phyloP scores from a whole-genome alignment of 2,888 invertebrate genomes.

The Helobdella robusta region DNA sequence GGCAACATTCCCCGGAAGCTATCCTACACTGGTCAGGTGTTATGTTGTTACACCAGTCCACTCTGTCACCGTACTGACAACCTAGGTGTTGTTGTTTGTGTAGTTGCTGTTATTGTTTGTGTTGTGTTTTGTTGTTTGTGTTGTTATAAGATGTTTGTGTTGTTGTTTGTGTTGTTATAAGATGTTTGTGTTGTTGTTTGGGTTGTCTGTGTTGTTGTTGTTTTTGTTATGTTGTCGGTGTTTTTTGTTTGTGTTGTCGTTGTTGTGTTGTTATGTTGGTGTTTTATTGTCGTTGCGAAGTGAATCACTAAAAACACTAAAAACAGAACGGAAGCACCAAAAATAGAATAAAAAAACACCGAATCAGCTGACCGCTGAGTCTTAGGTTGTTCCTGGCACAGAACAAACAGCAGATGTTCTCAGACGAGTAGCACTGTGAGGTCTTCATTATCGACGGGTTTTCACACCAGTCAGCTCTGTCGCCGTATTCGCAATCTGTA shows the following conservation, averaged over 20 bases:
- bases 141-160: too few species aligned
- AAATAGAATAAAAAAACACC: too few species aligned
- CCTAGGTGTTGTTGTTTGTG: neutral
- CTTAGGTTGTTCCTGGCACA: slow-evolving; percentile 11
- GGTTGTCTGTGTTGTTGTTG: too few species aligned
- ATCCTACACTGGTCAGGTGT: neutral
- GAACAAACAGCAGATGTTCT: slow-evolving; percentile 21
- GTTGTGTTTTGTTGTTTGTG: too few species aligned
- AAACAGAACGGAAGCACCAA: too few species aligned
- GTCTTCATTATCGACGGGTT: slow-evolving; percentile 1
- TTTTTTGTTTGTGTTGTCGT: too few species aligned
- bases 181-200: too few species aligned
- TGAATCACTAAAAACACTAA: too few species aligned
- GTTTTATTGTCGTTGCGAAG: too few species aligned
- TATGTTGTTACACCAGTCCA: neutral
- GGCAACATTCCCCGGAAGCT: slow-evolving; percentile 4
- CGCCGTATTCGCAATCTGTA: slow-evolving; percentile 31
- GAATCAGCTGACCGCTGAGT: neutral
- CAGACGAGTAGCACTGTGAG: slow-evolving; percentile 17
- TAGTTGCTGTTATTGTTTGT: neutral
- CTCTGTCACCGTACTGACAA: slow-evolving; percentile 18
- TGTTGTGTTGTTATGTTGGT: too few species aligned
- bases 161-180: too few species aligned
- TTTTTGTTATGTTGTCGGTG: too few species aligned
- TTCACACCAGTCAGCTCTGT: slow-evolving; percentile 30